These are phyloP conservation scores for Trichonephila clavipes DNA, from an alignment of 1,140 invertebrate genomes.

Conservation along the genomic window DNA sequence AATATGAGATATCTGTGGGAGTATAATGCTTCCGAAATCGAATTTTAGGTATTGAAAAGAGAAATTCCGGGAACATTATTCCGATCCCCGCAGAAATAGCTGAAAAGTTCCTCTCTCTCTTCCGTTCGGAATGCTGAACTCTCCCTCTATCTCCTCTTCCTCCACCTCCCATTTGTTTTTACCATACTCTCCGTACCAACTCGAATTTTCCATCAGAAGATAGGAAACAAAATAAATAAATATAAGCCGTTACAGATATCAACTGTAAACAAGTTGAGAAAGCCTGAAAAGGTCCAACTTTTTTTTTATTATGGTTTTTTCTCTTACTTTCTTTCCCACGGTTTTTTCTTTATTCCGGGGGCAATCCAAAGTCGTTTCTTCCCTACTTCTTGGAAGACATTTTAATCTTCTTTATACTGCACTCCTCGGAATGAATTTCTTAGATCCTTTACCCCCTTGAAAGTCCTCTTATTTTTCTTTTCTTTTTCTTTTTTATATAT, in stretches of 20 bases:
- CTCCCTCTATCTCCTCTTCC: too few relatives aligned
- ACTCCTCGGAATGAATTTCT: slow-evolving; percentile 76
- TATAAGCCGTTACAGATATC: slow-evolving; percentile 59
- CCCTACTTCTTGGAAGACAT: slow-evolving; percentile 64
- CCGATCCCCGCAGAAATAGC: slow-evolving; percentile 43
- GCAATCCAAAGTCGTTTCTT: slow-evolving; percentile 51
- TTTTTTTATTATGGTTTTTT: slow-evolving; percentile 29
- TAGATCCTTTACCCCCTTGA: slow-evolving; percentile 61
- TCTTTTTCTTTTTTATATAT: not conserved
- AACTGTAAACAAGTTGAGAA: slow-evolving; percentile 72
- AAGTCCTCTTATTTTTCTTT: not conserved
- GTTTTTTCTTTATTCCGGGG: slow-evolving; percentile 15
- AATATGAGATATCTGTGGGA: slow-evolving; percentile 65
- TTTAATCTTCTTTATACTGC: slow-evolving; percentile 77
- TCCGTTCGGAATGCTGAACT: not conserved
- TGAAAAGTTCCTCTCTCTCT: slow-evolving; percentile 39
- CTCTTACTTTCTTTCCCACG: slow-evolving; percentile 39
- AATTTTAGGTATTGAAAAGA: slow-evolving; percentile 74
- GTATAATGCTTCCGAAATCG: slow-evolving; percentile 65
- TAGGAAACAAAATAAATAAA: slow-evolving; percentile 69
- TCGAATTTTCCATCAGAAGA: slow-evolving; percentile 72
- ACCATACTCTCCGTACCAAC: slow-evolving; percentile 21
- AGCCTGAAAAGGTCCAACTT: slow-evolving; percentile 41
- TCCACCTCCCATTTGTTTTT: slow-evolving; percentile 1
- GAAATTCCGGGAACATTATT: slow-evolving; percentile 67